Evolutionary conservation across 1,140 invertebrate genomes (phyloP).

Genomic region (Conopomorpha cramerella): DNA sequence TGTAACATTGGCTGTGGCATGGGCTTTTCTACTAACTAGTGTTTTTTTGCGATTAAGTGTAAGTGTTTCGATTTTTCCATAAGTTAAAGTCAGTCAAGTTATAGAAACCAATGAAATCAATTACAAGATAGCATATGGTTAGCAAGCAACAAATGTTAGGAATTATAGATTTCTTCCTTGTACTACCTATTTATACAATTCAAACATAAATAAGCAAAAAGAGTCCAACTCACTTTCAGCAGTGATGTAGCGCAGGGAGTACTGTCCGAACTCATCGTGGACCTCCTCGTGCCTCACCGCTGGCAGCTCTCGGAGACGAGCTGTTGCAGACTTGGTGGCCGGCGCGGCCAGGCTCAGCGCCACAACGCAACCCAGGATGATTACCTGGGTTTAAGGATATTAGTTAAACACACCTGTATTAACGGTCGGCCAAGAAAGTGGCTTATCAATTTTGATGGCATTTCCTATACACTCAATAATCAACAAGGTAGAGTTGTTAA

Average conservation of each 20-base stretch:
- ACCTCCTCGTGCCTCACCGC: slow-evolving; percentile 24
- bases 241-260: slow-evolving; percentile 28
- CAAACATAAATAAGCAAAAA: not conserved
- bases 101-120: no score
- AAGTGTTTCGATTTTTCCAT: not conserved
- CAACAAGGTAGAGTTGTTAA: not conserved
- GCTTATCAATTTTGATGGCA: no score
- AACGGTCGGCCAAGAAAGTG: no score
- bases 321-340: slow-evolving; percentile 5
- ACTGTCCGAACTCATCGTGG: slow-evolving; percentile 34
- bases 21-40: no score
- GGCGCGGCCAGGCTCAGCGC: slow-evolving; percentile 11
- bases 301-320: slow-evolving; percentile 8
- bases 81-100: not conserved
- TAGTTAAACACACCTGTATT: no score
- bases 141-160: no score
- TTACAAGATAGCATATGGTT: no score
- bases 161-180: no score
- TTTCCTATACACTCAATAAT: not conserved
- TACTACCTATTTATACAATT: not conserved
- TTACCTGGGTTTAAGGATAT: slow-evolving; percentile 5
- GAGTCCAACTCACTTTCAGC: slow-evolving; percentile 20
- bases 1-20: no score
- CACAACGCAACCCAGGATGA: slow-evolving; percentile 8
- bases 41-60: no score